A percentile compares a stretch with the other conserved stretches of the same genome.
phyloP scores from a whole-genome alignment of 2,888 invertebrate species.

The Watsonalla cultraria region DNA sequence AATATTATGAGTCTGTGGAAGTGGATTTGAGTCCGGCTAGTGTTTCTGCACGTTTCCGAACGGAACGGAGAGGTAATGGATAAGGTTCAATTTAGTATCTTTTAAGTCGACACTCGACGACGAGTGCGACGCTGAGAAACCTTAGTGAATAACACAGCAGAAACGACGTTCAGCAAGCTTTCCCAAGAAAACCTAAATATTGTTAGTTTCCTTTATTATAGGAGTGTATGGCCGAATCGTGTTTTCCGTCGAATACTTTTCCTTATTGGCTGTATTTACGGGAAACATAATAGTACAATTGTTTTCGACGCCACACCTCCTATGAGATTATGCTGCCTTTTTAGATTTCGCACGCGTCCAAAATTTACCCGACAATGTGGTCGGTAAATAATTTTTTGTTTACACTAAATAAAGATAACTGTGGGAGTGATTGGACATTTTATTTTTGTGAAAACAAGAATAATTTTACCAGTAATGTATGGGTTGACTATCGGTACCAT shows the following conservation, averaged over 20 bases:
- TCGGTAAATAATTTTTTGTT: background rate
- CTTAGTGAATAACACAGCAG: no score
- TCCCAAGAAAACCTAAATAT: slow-evolving; percentile 5
- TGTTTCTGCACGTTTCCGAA: no score
- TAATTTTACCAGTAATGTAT: no score
- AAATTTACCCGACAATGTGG: background rate
- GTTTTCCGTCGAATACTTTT: slow-evolving; percentile 28
- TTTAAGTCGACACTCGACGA: background rate
- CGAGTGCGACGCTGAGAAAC: no score
- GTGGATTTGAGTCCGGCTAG: no score
- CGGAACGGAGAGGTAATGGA: no score
- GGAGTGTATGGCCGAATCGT: slow-evolving; percentile 17
- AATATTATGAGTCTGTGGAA: no score
- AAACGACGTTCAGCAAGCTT: background rate
- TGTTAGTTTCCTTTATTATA: slow-evolving; percentile 19
- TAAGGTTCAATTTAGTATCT: background rate
- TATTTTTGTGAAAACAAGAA: no score
- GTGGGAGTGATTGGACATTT: background rate
- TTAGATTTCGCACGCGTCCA: slow-evolving; percentile 11
- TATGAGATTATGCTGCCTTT: slow-evolving; percentile 20
- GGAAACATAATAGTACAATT: slow-evolving; percentile 30
- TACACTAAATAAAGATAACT: background rate
- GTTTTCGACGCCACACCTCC: slow-evolving; percentile 31
- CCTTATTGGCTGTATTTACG: slow-evolving; percentile 33
- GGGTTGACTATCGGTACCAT: no score